Evolutionary conservation across 2,888 invertebrate genomes (phyloP), one percentile per base, ranked within the genome.

Genomic region (Pherbina coryleti): DNA sequence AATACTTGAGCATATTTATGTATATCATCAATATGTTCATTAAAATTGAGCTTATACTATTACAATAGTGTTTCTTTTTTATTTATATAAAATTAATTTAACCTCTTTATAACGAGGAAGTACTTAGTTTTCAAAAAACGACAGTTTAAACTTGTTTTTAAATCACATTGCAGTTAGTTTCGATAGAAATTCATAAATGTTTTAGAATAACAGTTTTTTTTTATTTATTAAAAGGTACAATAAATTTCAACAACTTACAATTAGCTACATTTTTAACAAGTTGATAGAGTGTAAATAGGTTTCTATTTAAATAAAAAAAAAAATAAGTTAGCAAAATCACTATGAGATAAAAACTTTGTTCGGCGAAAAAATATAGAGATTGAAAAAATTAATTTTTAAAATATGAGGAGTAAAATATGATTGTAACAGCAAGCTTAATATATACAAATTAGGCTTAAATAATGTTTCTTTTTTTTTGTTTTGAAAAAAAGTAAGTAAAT

Each of bases 91-190:
- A 64, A 64, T 31, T n/a, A 64, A 64, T 28, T 64, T 31, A 64
- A 64, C 44, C 14, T 44, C 44, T 44, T 3, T 44, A 44, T 11
- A 44, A 11, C 44, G 44, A 44, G 44, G 44, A 64, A 64, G 64
- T 64, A 64, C 64, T 64, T 31, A 25, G 64, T 64, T 64, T 14
- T 31, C 28, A 64, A 64, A 53, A 55, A 64, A 64, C 44, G 44
- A 44, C 64, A 64, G 64, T 64, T 64, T 55, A 8, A 31, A 34
- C 4, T 34, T 34, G 34, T 64, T 64, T 64, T n/a, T 14, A 44
- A 64, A 64, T 64, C 64, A 64, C 64, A 64, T 64, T 64, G 64
- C 28, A 64, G 64, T 64, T 64, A 64, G 64, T 64, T 64, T 64
- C 64, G 64, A 17, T 64, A 31, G 64, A 64, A 64, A 64, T 64